Evolutionary conservation across 2,113 vertebrate species (phyloP).

Genomic region (Calidris pugnax): DNA sequence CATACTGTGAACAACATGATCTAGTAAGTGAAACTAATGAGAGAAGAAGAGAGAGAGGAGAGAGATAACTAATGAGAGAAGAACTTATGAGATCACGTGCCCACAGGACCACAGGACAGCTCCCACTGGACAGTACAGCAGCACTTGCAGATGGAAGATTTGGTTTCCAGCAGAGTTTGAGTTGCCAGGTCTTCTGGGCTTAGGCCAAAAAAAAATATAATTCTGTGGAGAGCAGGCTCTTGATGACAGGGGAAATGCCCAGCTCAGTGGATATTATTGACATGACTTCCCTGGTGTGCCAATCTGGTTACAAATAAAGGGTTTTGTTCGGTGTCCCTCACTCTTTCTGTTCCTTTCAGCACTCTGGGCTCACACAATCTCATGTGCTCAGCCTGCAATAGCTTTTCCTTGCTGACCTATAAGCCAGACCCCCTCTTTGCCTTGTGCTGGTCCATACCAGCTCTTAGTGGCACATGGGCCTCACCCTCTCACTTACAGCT

Average conservation of each 20-base stretch:
- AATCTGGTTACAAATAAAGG: neutral
- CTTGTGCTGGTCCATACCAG: too few species aligned
- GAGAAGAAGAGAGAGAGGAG: neutral
- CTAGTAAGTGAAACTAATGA: neutral
- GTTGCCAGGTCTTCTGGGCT: neutral
- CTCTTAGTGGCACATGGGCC: neutral
- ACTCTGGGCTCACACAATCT: neutral
- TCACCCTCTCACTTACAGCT: neutral
- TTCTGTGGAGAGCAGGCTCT: neutral
- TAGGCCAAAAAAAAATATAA: neutral
- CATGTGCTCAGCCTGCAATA: neutral
- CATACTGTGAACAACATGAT: neutral
- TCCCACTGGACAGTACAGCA: neutral
- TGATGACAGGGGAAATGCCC: neutral
- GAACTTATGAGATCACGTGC: neutral
- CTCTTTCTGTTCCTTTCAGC: neutral
- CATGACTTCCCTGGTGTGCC: neutral
- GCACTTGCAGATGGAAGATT: neutral
- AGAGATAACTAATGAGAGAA: too few species aligned
- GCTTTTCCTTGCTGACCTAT: neutral
- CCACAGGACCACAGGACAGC: neutral
- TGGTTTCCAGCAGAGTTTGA: neutral
- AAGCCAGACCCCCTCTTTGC: neutral
- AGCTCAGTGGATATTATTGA: neutral
- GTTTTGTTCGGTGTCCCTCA: neutral